A percentile compares a stretch with the other conserved stretches of the same genome.
Evolutionary conservation across 2,888 invertebrate genomes (phyloP).

Genomic region (Pantelozetes paolii): DNA sequence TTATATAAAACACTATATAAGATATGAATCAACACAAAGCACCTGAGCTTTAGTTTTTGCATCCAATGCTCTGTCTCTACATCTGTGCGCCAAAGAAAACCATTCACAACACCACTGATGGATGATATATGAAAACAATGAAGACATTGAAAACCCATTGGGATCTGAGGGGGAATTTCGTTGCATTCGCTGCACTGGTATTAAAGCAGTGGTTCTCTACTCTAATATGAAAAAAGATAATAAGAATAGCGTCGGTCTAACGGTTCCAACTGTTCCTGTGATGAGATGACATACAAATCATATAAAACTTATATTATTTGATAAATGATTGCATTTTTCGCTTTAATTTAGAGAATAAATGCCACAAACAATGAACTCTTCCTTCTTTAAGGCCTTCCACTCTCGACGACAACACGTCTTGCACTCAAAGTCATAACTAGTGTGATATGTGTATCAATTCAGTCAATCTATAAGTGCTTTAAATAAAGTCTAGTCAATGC

Average conservation of each 20-base stretch:
- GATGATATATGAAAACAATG: slow-evolving; percentile 24
- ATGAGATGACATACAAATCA: slow-evolving; percentile 34
- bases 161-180: slow-evolving; percentile 36
- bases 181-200: background rate
- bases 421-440: background rate
- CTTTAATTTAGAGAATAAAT: slow-evolving; percentile 32
- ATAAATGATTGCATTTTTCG: slow-evolving; percentile 27
- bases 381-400: background rate
- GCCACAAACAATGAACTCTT: slow-evolving; percentile 16
- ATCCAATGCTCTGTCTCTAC: background rate
- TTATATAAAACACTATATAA: slow-evolving; percentile 19
- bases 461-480: background rate
- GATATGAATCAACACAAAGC: slow-evolving; percentile 1
- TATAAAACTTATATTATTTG: slow-evolving; percentile 32
- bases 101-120: slow-evolving; percentile 20
- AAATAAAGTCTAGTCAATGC: background rate
- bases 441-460: background rate
- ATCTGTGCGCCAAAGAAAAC: slow-evolving; percentile 10
- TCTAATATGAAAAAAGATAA: slow-evolving; percentile 5
- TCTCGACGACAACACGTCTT: background rate
- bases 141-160: slow-evolving; percentile 30
- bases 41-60: slow-evolving; percentile 12
- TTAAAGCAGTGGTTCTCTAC: slow-evolving; percentile 11
- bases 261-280: background rate
- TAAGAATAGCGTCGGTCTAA: slow-evolving; percentile 25